These are phyloP conservation scores for Dioctria rufipes DNA, from an alignment of 2,888 invertebrate genomes.

Conservation along the genomic window DNA sequence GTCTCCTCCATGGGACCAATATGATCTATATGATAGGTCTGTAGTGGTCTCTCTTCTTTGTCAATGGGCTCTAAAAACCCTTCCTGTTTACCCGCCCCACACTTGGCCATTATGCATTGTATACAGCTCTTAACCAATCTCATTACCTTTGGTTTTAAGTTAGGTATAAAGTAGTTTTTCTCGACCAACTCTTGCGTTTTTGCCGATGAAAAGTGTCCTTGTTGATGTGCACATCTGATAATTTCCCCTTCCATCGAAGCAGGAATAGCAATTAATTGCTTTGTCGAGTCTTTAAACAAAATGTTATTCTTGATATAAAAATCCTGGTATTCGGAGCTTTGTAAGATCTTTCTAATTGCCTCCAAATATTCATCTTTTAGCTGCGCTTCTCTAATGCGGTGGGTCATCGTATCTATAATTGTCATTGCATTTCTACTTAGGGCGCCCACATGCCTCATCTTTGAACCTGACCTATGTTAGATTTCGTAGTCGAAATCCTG, in stretches of 20 bases:
- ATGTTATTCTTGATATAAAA: neutral
- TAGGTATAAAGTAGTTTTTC: slow-evolving; percentile 16
- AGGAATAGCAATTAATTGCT: slow-evolving; percentile 44
- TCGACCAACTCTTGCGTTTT: slow-evolving; percentile 27
- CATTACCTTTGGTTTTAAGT: slow-evolving; percentile 2
- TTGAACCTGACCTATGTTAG: slow-evolving; percentile 29
- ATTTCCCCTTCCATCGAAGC: slow-evolving; percentile 45
- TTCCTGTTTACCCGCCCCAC: slow-evolving; percentile 39
- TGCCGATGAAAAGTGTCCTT: slow-evolving; percentile 44
- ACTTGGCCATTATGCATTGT: neutral
- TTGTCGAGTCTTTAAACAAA: neutral
- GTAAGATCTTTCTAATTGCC: slow-evolving; percentile 10
- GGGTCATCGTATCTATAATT: slow-evolving; percentile 13
- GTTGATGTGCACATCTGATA: slow-evolving; percentile 16
- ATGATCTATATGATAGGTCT: slow-evolving; percentile 47
- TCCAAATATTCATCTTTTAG: slow-evolving; percentile 3
- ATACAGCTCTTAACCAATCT: slow-evolving; percentile 1
- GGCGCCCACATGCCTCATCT: slow-evolving; percentile 47
- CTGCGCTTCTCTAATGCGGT: slow-evolving; percentile 39
- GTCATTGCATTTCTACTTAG: slow-evolving; percentile 43
- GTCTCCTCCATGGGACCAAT: slow-evolving; percentile 40
- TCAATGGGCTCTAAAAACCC: slow-evolving; percentile 41
- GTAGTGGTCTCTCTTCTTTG: slow-evolving; percentile 33
- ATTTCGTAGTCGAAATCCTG: neutral
- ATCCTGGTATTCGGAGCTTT: slow-evolving; percentile 25